Percentiles rank a stretch among this genome's conserved stretches.
Evolutionary conservation across 1,140 invertebrate genomes (phyloP).

Genomic region (Tetraneura akinire): DNA sequence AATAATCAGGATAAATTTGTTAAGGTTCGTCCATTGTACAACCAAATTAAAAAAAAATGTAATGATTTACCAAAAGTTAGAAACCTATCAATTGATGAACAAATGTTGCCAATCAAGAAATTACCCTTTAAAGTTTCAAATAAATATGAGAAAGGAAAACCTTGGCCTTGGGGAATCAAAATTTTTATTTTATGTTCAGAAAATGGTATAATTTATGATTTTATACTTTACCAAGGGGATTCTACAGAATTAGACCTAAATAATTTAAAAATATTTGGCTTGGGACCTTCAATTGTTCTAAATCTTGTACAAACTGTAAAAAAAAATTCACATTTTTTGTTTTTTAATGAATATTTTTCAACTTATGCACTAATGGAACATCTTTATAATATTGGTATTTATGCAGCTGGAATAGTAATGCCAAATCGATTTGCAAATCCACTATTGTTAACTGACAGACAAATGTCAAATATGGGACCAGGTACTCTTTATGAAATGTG

Average conservation of each 20-base stretch:
- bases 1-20: not conserved
- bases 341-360: not conserved
- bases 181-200: not conserved
- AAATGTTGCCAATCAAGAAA: not conserved
- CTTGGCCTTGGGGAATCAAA: not conserved
- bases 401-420: not conserved
- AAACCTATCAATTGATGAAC: not conserved
- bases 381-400: not conserved
- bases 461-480: not conserved
- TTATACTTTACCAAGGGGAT: not conserved
- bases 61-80: not conserved
- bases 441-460: not conserved
- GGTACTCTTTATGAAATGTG: not conserved
- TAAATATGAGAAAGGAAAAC: not conserved
- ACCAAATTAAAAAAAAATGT: conserved; percentile 8
- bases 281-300: not conserved
- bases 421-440: not conserved
- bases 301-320: not conserved
- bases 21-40: not conserved
- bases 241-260: not conserved
- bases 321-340: not conserved
- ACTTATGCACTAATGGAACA: not conserved
- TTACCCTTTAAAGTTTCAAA: no score
- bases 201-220: not conserved
- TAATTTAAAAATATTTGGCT: not conserved